Base-by-base conservation (phyloP, 2,113 vertebrate species). In the Cepphus grylle region DNA sequence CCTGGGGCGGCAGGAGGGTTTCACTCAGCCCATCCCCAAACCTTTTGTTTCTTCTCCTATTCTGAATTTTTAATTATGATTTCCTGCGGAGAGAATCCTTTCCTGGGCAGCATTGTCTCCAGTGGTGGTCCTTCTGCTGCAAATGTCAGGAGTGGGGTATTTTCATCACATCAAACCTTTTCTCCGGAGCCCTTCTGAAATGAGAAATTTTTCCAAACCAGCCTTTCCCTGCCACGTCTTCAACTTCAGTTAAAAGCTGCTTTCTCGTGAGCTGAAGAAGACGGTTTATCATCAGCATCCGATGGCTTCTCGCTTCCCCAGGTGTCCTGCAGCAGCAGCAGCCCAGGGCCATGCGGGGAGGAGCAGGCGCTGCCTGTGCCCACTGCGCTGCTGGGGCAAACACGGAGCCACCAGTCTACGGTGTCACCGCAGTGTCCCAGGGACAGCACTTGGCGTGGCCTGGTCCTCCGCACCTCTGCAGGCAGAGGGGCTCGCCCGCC, bases 391-490 rank as follows among this genome's bases (percentile, higher is more conserved):
- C 53, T 5, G 3, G 21, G 63, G 26, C 30, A 42, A 42, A 42
- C 6, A 4, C 0, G 3, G 56, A 22, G 36, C 66, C 19, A 2
- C 12, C 1, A 26, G 26, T 50, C 52, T 8, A 0, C 1, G 4
- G 38, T 38, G 34, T 26, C 80, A 42, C 81, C 49, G 15, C 2
- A 0, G 50, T 36, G 65, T 50, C 50, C 26, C 21, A 8, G 63
- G 71, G 34, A 32, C 45, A 38, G 43, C 21, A n/a, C n/a, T 25
- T 1, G 1, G 43, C 17, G 23, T 34, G 45, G 27, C 43, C 19
- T 5, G 17, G 29, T 25, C 27, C 69, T 17, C 34, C 16, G 70
- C 61, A 18, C 18, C 1, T 1, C 61, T 52, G 53, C 1, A 4
- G 43, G 50, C 38, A 11, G 36, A 30, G 74, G 55, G 38, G 40